Percentiles rank a stretch among this genome's conserved stretches.
Conservation (phyloP, 2,797 vertebrate genomes). For the Mastacembelus armatus region DNA sequence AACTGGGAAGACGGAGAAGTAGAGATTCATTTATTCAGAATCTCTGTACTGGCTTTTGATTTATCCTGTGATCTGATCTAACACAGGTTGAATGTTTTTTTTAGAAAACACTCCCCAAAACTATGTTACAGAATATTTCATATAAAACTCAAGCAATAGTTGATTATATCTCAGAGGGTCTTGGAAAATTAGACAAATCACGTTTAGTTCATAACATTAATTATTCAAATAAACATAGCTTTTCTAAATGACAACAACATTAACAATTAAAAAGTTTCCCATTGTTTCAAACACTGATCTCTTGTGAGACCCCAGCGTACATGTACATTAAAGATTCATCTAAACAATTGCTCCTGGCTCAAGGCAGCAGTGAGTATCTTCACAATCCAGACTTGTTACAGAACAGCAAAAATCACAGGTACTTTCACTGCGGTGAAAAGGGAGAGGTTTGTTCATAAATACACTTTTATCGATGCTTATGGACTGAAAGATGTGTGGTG, state of each 20-base stretch:
- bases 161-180: no score
- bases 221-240: background rate
- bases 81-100: background rate
- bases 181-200: background rate
- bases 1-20: background rate
- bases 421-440: background rate
- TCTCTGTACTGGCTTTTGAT: no score
- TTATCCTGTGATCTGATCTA: background rate
- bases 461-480: background rate
- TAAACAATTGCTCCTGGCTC: conserved; percentile 60
- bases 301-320: conserved; percentile 38
- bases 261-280: conserved; percentile 29
- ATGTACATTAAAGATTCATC: conserved; percentile 69
- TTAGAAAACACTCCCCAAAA: background rate
- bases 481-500: background rate
- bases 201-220: no score
- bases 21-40: background rate
- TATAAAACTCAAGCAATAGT: background rate
- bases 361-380: conserved; percentile 50
- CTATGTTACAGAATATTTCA: background rate
- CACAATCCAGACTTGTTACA: conserved; percentile 10
- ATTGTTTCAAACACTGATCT: conserved; percentile 14
- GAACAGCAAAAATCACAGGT: background rate
- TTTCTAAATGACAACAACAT: conserved; percentile 8
- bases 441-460: background rate